Evolutionary conservation across 2,113 vertebrate genomes (phyloP).

Genomic region (Mungos mungo): DNA sequence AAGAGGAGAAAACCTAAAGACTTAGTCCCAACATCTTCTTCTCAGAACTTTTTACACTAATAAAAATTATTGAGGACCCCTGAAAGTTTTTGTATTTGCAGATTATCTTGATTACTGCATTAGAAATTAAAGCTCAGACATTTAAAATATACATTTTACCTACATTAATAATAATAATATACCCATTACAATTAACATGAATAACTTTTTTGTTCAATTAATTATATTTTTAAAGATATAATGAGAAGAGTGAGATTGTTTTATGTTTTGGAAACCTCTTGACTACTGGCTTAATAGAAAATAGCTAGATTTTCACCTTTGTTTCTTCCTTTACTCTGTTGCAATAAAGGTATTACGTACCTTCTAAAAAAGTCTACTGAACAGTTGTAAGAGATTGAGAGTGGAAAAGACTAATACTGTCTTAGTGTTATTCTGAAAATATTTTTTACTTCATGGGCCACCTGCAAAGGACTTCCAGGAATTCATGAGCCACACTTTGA

Average conservation of each 20-base stretch:
- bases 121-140: neutral
- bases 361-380: neutral
- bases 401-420: neutral
- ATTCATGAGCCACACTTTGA: neutral
- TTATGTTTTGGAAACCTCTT: neutral
- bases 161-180: neutral
- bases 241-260: neutral
- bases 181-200: neutral
- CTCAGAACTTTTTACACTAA: neutral
- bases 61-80: neutral
- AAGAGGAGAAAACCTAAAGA: neutral
- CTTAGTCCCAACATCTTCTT: neutral
- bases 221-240: neutral
- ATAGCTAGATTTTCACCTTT: neutral
- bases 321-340: neutral
- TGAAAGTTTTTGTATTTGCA: neutral
- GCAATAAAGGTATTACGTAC: neutral
- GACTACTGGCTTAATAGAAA: neutral
- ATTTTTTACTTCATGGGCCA: neutral
- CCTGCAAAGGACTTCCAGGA: neutral
- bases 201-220: neutral
- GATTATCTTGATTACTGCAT: neutral
- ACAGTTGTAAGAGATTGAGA: neutral
- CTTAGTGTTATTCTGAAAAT: neutral
- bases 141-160: neutral